Base-by-base conservation (phyloP, 2,113 vertebrate genomes). In the Isurus oxyrinchus region DNA sequence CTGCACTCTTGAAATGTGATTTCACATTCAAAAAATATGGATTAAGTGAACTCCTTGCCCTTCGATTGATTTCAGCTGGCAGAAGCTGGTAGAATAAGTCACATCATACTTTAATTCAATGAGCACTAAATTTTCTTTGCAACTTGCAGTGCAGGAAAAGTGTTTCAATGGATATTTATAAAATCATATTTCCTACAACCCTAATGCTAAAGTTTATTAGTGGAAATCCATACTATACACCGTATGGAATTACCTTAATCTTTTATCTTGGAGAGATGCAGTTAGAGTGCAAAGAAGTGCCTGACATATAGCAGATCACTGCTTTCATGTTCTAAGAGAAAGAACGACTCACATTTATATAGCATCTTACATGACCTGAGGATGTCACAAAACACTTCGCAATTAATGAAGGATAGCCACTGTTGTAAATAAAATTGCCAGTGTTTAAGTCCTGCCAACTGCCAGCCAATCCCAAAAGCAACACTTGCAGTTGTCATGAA, bases 21-120 rank as follows among this genome's bases (percentile, higher is more conserved):
- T 98, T 98, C 98, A 98, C 98, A 98, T 98, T 98, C 98, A 98
- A 98, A 98, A 95, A 98, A 98, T 98, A 98, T 98, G 98, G 98
- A 98, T 98, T 98, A 98, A 98, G 97, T 98, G 98, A 98, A 98
- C 98, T 97, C 98, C 98, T 98, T 98, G 98, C 98, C 98, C 98
- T 98, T 98, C 98, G 97, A 98, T 98, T 98, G 98, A 98, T 98
- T 98, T 90, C 61, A 94, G 76, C 40, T 53, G 76, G 93, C 91
- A 96, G 76, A 96, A 95, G 72, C 93, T 84, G 91, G 96, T 81
- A 95, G 59, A 96, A 94, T 94, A 61, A 95, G 76, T 61, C 66
- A 95, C 27, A 8, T 72, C 49, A 59, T 16, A 27, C 11, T 95
- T 95, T 95, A 95, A 95, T 72, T 95, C 94, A 76, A 95, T 72